Base-by-base conservation (phyloP, 2,113 vertebrate genomes). In the Morone chrysops region DNA sequence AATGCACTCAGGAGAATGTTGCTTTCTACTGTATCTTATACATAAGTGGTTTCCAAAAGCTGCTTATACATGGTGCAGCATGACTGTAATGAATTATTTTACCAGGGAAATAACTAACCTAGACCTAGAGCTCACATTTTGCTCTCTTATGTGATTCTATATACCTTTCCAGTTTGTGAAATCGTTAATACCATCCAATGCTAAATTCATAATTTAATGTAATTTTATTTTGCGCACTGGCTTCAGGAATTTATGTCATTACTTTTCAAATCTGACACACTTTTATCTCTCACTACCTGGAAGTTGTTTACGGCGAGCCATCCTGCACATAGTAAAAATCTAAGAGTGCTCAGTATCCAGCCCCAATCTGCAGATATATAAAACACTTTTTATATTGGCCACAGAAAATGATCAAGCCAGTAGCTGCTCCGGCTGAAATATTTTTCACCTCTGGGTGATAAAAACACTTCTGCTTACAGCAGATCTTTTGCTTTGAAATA, bases 381-480 rank as follows among this genome's bases (percentile, higher is more conserved):
- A 69, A 40, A 13, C 20, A 40, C 20, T 53, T 63, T 38, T 43
- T 66, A 50, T 51, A 61, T 61, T 53, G 36, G 50, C 17, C 12
- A 31, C n/a, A 74, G 47, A 53, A 53, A 31, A n/a, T 41, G 38
- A 54, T 60, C 18, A 61, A 18, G 13, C 17, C 38, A 56, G 59
- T 14, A 48, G 38, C 36, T 65, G 18, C 45, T 48, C 18, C 0
- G 7, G 20, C 22, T 76, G 47, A 56, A 57, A 54, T n/a, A 69
- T 43, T 62, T 31, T 45, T 45, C 36, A 69, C 50, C 20, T 38
- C 5, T 59, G 18, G 50, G 40, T 50, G 11, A 57, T 63, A 57
- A 72, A 70, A 76, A 50, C 22, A 47, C 54, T 71, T 82, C n/a
- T 20, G 18, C 81, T 71, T 54, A 70, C 20, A 56, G 31, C 54